Percentiles rank a stretch among this genome's conserved stretches.
Evolutionary conservation across 1,140 invertebrate genomes (phyloP).

Genomic region (Philopotamus ludificatus): DNA sequence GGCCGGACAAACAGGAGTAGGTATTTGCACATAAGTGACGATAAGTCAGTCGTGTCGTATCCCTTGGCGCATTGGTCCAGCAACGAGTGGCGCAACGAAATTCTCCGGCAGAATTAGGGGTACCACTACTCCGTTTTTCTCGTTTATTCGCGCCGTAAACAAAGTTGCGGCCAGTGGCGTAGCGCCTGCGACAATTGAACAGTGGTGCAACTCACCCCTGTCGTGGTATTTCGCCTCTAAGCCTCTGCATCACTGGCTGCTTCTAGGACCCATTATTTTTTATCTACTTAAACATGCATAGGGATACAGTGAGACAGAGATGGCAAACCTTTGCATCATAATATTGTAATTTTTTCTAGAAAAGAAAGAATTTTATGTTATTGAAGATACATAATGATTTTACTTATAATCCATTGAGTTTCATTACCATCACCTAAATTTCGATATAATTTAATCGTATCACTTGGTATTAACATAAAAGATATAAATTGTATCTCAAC

Average conservation of each 20-base stretch:
- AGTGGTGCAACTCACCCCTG: background rate
- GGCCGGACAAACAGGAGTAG: background rate
- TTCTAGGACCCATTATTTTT: background rate
- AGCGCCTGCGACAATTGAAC: conserved; percentile 20
- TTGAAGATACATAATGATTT: too few species aligned
- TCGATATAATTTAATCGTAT: too few species aligned
- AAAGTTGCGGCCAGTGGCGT: conserved; percentile 34
- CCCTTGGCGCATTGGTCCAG: background rate
- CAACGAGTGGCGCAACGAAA: background rate
- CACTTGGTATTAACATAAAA: too few species aligned
- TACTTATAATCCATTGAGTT: too few species aligned
- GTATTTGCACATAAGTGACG: background rate
- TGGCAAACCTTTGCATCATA: background rate
- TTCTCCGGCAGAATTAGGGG: background rate
- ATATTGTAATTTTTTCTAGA: too few species aligned
- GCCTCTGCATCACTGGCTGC: background rate
- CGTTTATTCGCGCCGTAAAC: conserved; percentile 39
- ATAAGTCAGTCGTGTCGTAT: background rate
- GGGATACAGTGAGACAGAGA: too few species aligned
- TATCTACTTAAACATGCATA: background rate
- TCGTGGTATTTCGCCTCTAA: conserved; percentile 8
- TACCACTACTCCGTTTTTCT: conserved; percentile 33
- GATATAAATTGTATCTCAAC: too few species aligned
- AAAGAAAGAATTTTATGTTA: too few species aligned
- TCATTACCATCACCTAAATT: too few species aligned